Conservation (phyloP, 2,797 vertebrate genomes). For the Naso thynnoides region DNA sequence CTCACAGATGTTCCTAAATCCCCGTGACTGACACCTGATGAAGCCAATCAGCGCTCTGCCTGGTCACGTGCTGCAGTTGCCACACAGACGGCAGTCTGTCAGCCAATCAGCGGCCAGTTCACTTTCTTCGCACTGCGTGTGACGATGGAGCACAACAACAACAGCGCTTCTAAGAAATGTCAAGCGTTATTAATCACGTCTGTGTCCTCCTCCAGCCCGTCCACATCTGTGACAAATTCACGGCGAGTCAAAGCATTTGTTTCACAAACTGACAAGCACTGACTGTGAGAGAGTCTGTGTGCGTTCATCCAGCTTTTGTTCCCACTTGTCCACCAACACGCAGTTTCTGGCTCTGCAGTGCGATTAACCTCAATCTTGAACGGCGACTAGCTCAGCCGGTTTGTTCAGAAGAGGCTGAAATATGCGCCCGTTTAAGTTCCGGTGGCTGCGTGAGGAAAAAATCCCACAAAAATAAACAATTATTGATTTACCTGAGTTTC, state of each 20-base stretch:
- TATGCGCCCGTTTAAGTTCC: not conserved
- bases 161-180: slow-evolving; percentile 64
- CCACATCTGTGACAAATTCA: not conserved
- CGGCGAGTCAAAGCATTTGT: too few relatives aligned
- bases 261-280: slow-evolving; percentile 12
- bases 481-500: not conserved
- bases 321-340: slow-evolving; percentile 57
- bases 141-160: slow-evolving; percentile 82
- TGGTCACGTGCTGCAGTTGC: slow-evolving; percentile 77
- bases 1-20: slow-evolving; percentile 43
- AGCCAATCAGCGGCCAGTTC: slow-evolving; percentile 68
- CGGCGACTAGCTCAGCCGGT: slow-evolving; percentile 34
- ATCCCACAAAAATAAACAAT: not conserved
- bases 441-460: not conserved
- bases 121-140: slow-evolving; percentile 72
- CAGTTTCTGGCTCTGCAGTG: slow-evolving; percentile 69
- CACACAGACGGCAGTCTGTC: slow-evolving; percentile 64
- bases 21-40: slow-evolving; percentile 63
- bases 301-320: slow-evolving; percentile 56
- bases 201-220: not conserved
- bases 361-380: slow-evolving; percentile 71
- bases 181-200: slow-evolving; percentile 33
- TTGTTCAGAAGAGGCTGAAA: not conserved
- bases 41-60: slow-evolving; percentile 60
- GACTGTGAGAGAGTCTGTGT: not conserved